Evolutionary conservation across 2,888 invertebrate species (phyloP).

Genomic region (Polydrusus tereticollis): DNA sequence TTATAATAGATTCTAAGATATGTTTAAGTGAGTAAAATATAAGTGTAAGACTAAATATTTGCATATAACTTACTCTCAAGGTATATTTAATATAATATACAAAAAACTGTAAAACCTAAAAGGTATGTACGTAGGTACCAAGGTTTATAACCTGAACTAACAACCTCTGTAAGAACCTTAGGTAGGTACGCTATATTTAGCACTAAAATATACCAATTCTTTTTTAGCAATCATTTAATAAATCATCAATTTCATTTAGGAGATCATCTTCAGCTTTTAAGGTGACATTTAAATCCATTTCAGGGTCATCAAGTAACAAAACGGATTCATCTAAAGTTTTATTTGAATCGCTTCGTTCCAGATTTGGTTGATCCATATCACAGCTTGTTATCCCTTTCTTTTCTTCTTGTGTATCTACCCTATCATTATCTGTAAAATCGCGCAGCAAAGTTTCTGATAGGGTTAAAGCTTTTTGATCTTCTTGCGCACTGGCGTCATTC

Average conservation of each 20-base stretch:
- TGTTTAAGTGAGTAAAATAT: too few relatives aligned
- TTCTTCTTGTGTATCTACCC: background rate
- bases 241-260: slow-evolving; percentile 66
- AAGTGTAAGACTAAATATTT: too few relatives aligned
- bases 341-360: slow-evolving; percentile 19
- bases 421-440: background rate
- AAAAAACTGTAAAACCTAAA: too few relatives aligned
- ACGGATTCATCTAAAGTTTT: slow-evolving; percentile 60
- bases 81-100: too few relatives aligned
- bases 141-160: too few relatives aligned
- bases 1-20: too few relatives aligned
- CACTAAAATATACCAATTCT: background rate
- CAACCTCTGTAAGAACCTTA: background rate
- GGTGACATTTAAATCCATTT: slow-evolving; percentile 58
- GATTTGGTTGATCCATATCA: slow-evolving; percentile 21
- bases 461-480: background rate
- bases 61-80: too few relatives aligned
- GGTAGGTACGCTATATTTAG: background rate
- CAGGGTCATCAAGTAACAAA: slow-evolving; percentile 62
- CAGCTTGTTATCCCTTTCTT: slow-evolving; percentile 11
- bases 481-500: background rate
- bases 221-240: slow-evolving; percentile 60
- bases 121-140: too few relatives aligned
- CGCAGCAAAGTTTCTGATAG: background rate
- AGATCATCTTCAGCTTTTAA: slow-evolving; percentile 65